phyloP scores from a whole-genome alignment of 2,888 invertebrate genomes.

The Ligdia adustata region DNA sequence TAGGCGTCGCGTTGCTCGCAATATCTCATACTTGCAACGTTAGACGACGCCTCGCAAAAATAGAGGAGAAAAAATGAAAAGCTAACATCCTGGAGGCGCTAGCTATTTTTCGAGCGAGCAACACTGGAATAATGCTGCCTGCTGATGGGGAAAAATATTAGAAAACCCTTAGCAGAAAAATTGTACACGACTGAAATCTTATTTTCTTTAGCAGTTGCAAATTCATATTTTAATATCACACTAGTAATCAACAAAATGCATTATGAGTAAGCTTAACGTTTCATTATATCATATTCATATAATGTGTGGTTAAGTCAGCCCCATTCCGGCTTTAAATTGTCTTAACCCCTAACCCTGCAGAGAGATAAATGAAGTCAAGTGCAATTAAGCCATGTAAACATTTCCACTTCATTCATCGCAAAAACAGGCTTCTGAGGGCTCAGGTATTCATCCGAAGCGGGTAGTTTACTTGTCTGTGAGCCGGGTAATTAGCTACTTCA shows the following conservation, averaged over 20 bases:
- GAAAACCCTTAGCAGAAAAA: too few species aligned
- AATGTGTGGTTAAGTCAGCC: too few species aligned
- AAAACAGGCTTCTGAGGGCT: slow-evolving; percentile 8
- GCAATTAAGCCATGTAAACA: too few species aligned
- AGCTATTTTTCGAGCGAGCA: slow-evolving; percentile 8
- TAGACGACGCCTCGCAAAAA: slow-evolving; percentile 2
- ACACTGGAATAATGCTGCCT: neutral
- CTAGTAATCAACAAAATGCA: too few species aligned
- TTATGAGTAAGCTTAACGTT: too few species aligned
- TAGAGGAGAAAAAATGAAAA: slow-evolving; percentile 18
- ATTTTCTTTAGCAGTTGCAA: too few species aligned
- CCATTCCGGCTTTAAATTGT: too few species aligned
- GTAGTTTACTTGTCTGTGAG: slow-evolving; percentile 12
- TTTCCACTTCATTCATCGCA: neutral
- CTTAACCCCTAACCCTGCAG: too few species aligned
- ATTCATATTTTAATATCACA: too few species aligned
- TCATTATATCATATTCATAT: too few species aligned
- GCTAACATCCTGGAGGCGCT: slow-evolving; percentile 12
- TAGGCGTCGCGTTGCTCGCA: slow-evolving; percentile 1
- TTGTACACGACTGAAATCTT: too few species aligned
- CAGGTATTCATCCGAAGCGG: slow-evolving; percentile 11
- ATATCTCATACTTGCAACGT: slow-evolving; percentile 15
- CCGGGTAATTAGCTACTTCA: slow-evolving; percentile 14
- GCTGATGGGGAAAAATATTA: neutral
- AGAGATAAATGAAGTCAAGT: too few species aligned